These are phyloP conservation scores for Danio rerio DNA, from an alignment of 2,113 vertebrate genomes.

Conservation along the genomic window GRCz12tu NC_133177.1:35861501-35862000, in stretches of 20 bases:
- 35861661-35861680: constrained; percentile 75
- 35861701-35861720: constrained; percentile 62
- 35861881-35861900: too few species aligned
- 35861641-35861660: constrained; percentile 59
- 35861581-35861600: constrained; percentile 32
- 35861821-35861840: too few species aligned
- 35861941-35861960: not conserved
- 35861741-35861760: not conserved
- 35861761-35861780: not conserved
- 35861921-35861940: too few species aligned
- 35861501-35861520: constrained; percentile 54
- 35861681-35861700: constrained; percentile 71
- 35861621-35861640: constrained; percentile 3
- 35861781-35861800: too few species aligned
- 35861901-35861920: too few species aligned
- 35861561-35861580: constrained; percentile 56
- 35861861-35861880: too few species aligned
- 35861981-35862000: not conserved
- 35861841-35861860: too few species aligned
- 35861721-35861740: not conserved
- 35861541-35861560: constrained; percentile 74
- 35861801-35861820: too few species aligned
- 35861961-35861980: too few species aligned
- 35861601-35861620: constrained; percentile 32
- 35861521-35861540: constrained; percentile 64